Evolutionary conservation across 2,888 invertebrate genomes (phyloP).

Genomic region (Phasia obesa): DNA sequence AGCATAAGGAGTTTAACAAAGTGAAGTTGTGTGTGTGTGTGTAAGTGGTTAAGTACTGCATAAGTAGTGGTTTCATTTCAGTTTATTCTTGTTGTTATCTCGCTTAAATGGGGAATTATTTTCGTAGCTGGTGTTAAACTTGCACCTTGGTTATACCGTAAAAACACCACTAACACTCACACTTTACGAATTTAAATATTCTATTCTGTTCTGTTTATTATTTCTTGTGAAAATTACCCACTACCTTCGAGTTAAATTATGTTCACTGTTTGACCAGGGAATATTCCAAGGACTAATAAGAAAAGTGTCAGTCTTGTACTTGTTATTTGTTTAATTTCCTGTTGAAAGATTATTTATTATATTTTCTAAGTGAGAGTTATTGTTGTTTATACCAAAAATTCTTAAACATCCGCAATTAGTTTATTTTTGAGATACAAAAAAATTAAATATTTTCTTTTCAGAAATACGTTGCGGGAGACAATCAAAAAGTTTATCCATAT

Average conservation of each 20-base stretch:
- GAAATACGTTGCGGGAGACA: conserved; percentile 86
- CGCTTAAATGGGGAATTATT: conserved; percentile 61
- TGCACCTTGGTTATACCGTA: conserved; percentile 35
- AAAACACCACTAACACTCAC: conserved; percentile 18
- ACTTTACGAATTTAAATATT: conserved; percentile 48
- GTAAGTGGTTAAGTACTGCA: background rate
- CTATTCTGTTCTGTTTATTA: background rate
- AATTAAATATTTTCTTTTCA: conserved; percentile 75
- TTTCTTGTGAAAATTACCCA: conserved; percentile 8
- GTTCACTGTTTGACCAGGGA: conserved; percentile 46
- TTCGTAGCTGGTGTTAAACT: conserved; percentile 41
- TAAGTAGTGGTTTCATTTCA: conserved; percentile 33
- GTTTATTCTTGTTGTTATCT: conserved; percentile 50
- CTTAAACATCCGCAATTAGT: conserved; percentile 41
- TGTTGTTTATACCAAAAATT: background rate
- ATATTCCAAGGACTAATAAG: conserved; percentile 55
- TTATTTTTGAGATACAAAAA: conserved; percentile 43
- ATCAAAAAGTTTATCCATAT: conserved; percentile 88
- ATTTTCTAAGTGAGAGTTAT: conserved; percentile 34
- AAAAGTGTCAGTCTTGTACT: conserved; percentile 48
- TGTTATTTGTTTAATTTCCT: conserved; percentile 25
- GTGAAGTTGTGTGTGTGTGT: background rate
- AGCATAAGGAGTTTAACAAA: background rate
- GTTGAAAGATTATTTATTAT: conserved; percentile 51
- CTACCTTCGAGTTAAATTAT: conserved; percentile 50